Conservation (phyloP, 53 echinoderm and acorn worm genomes). For the Luidia sarsii region DNA sequence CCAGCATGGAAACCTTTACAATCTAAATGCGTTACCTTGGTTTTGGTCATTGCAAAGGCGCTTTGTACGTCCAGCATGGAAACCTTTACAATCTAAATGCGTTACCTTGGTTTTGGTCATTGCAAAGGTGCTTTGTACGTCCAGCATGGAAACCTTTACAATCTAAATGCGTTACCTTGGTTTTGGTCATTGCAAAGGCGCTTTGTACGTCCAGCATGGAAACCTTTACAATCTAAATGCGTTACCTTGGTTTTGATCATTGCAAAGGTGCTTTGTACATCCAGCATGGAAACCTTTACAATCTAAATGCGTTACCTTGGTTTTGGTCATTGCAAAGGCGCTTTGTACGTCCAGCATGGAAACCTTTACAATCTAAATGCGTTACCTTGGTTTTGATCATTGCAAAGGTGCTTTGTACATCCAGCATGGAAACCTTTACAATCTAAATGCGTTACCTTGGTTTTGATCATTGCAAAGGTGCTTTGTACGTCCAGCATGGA, state of each 20-base stretch:
- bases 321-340: slow-evolving; percentile 85
- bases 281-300: background rate
- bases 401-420: too few relatives aligned
- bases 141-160: background rate
- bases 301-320: slow-evolving; percentile 81
- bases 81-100: background rate
- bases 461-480: slow-evolving; percentile 85
- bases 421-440: background rate
- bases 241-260: slow-evolving; percentile 93
- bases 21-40: slow-evolving; percentile 81
- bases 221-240: background rate
- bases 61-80: too few relatives aligned
- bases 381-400: slow-evolving; percentile 93
- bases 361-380: background rate
- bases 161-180: slow-evolving; percentile 81
- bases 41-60: slow-evolving; percentile 85
- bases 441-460: slow-evolving; percentile 81
- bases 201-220: too few relatives aligned
- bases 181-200: slow-evolving; percentile 85
- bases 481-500: too few relatives aligned
- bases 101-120: slow-evolving; percentile 93
- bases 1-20: background rate
- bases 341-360: too few relatives aligned
- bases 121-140: too few relatives aligned
- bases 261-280: too few relatives aligned